Evolutionary conservation across 2,797 vertebrate species (phyloP).

Genomic region (Protosalanx chinensis): DNA sequence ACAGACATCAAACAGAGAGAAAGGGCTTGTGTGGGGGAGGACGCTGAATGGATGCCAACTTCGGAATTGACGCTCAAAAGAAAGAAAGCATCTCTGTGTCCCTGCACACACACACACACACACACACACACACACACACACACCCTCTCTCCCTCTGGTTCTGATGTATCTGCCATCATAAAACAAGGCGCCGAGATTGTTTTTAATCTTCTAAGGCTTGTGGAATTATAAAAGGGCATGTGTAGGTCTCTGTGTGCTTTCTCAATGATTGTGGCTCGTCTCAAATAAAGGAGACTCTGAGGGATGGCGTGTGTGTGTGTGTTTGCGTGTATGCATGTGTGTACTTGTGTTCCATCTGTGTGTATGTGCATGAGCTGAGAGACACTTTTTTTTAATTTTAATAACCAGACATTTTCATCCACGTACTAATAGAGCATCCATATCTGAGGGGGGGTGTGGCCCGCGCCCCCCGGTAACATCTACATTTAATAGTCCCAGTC

Average conservation of each 20-base stretch:
- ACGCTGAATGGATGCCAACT: conserved; percentile 61
- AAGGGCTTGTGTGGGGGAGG: conserved; percentile 60
- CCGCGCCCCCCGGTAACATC: background rate
- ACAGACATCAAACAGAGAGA: conserved; percentile 68
- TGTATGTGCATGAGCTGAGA: background rate
- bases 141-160: conserved; percentile 36
- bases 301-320: background rate
- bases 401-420: background rate
- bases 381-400: too few species aligned
- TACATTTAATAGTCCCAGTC: background rate
- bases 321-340: background rate
- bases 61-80: conserved; percentile 60
- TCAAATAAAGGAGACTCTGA: conserved; percentile 26
- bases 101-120: conserved; percentile 12
- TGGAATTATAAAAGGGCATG: conserved; percentile 51
- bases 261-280: conserved; percentile 46
- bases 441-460: background rate
- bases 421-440: background rate
- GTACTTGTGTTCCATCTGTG: background rate
- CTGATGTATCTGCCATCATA: conserved; percentile 66
- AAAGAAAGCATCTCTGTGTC: conserved; percentile 36
- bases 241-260: conserved; percentile 44
- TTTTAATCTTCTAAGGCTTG: conserved; percentile 67
- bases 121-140: too few species aligned
- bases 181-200: conserved; percentile 46